Conservation (phyloP, 1,140 invertebrate species). For the Nasonia giraulti region DNA sequence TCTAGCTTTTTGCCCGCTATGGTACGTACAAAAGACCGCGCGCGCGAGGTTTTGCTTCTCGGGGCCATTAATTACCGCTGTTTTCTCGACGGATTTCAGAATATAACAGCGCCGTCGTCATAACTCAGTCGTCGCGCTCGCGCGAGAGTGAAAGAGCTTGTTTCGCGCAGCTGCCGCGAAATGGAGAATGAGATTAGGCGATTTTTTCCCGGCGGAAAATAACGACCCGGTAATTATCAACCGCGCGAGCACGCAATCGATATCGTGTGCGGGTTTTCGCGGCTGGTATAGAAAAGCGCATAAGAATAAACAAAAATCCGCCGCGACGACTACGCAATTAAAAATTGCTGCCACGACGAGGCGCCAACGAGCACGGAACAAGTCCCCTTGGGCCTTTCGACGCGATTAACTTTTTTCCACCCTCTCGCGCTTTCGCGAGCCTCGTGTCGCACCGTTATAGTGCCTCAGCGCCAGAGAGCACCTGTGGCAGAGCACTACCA, state of each 20-base stretch:
- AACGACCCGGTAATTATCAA: not conserved
- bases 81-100: constrained; percentile 10
- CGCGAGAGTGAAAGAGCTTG: not conserved
- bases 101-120: not conserved
- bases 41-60: not conserved
- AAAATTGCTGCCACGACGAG: not conserved
- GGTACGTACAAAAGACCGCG: not conserved
- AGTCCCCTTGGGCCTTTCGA: not conserved
- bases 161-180: constrained; percentile 21
- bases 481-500: not conserved
- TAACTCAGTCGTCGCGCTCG: not conserved
- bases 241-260: not conserved
- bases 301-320: not conserved
- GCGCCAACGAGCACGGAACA: not conserved
- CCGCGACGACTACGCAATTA: not conserved
- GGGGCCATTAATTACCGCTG: constrained; percentile 20
- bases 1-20: not conserved
- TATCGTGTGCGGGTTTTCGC: not conserved
- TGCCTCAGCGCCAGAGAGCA: not conserved
- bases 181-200: constrained; percentile 14
- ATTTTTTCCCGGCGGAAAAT: not conserved
- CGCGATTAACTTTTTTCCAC: not conserved
- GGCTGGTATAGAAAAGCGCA: not conserved
- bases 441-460: not conserved
- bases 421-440: not conserved